These are phyloP conservation scores for Pitta sordida DNA, from an alignment of 2,113 vertebrate genomes.

Conservation along the genomic window DNA sequence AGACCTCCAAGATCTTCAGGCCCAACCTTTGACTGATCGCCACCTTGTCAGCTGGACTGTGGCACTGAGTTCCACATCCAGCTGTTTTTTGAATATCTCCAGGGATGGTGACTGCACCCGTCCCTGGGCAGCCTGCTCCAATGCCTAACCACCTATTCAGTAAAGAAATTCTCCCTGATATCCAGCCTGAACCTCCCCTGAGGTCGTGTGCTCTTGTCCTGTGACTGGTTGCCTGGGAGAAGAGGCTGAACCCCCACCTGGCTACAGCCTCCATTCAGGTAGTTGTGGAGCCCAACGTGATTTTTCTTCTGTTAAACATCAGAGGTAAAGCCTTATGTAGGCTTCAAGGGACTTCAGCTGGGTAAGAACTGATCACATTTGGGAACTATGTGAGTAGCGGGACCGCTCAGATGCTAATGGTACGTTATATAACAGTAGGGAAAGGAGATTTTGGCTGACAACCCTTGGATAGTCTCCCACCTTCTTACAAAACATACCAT, in stretches of 20 bases:
- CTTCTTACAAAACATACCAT: not conserved
- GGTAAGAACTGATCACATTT: not conserved
- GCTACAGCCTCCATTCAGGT: not conserved
- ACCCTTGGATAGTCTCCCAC: not conserved
- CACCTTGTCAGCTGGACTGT: not conserved
- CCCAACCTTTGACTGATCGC: not conserved
- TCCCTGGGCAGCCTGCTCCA: not conserved
- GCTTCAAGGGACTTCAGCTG: not conserved
- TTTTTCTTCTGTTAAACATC: not conserved
- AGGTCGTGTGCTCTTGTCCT: not conserved
- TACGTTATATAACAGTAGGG: not conserved
- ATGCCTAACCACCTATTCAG: not conserved
- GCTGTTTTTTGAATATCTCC: rapidly evolving
- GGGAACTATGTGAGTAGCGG: not conserved
- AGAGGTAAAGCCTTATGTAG: not conserved
- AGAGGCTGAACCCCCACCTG: not conserved
- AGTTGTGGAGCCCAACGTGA: no score
- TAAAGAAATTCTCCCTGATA: not conserved
- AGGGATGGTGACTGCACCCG: not conserved
- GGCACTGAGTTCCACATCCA: not conserved
- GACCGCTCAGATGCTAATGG: not conserved
- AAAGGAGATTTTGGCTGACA: not conserved
- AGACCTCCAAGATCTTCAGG: not conserved
- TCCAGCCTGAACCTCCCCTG: not conserved
- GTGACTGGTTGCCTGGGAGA: not conserved